Conservation (phyloP, 2,888 invertebrate species). For the Rhagonycha lutea region DNA sequence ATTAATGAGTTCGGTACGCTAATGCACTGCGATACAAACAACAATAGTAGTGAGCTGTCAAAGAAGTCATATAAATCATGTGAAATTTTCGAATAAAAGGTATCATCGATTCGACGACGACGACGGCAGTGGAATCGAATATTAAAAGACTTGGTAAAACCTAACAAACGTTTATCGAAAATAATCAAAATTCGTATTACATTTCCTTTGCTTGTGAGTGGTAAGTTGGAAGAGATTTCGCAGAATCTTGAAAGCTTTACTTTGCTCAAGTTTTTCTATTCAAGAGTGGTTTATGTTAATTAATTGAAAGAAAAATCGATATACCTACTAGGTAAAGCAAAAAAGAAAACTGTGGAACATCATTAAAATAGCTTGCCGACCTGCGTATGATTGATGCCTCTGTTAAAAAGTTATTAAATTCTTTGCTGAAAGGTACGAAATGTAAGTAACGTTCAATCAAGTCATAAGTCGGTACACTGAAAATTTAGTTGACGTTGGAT, state of each 20-base stretch:
- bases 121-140: neutral
- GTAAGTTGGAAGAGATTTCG: neutral
- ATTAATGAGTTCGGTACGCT: neutral
- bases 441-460: neutral
- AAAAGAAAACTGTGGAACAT: neutral
- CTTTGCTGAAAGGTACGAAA: neutral
- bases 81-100: neutral
- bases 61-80: neutral
- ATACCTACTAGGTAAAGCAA: neutral
- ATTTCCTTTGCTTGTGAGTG: neutral
- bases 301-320: neutral
- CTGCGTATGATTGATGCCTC: neutral
- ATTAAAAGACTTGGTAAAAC: neutral
- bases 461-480: neutral
- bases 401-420: neutral
- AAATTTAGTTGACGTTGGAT: neutral
- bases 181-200: neutral
- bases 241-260: neutral
- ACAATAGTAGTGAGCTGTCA: neutral
- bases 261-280: neutral
- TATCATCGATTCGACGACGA: neutral
- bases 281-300: neutral
- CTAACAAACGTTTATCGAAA: neutral
- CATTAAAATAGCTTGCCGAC: neutral
- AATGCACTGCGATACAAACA: neutral